Evolutionary conservation across 2,888 invertebrate species (phyloP), one percentile per base, ranked within the genome.

Genomic region (Cataglyphis livida): DNA sequence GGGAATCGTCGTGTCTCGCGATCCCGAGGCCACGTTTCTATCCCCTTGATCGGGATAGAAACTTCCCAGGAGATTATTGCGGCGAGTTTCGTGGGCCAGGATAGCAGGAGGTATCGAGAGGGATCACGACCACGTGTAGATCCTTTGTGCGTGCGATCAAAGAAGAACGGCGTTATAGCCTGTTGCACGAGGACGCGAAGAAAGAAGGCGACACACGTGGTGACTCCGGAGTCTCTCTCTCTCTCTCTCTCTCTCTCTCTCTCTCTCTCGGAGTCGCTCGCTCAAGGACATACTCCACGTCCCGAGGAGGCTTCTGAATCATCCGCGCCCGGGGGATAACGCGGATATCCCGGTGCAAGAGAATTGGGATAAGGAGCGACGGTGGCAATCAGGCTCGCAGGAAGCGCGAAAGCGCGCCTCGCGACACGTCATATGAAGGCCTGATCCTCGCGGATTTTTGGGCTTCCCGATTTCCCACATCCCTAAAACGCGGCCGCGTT

Each of bases 311-410:
- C 51, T 73, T 38, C 64, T 64, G 71, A 48, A 74, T 74, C 41
- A 15, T 6, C 6, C 25, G 6, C 15, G 5, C 28, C 64, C 12
- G 38, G 35, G 21, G 51, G 25, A 70, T 81, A 81, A 68, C 78
- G 61, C 81, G 70, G n/a, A 83, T 84, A 84, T 84, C 90, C 84
- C 68, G 76, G 76, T 65, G 82, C 57, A 73, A 74, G 75, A 71
- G 85, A 82, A 85, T 90, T 90, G 93, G 93, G 93, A 93, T 93
- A 91, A 93, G 90, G 89, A 89, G 85, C 89, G 91, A 88, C 85
- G 86, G 82, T 84, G 83, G 83, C 41, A 88, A 93, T 90, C 92
- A 92, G 93, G 93, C 89, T 88, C 86, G 83, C 91, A 93, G 92
- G 57, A 92, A 9, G 35, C 70, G 68, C 51, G 75, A 74, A 83